These are phyloP conservation scores for Dastarcus helophoroides DNA, from an alignment of 2,888 invertebrate genomes.

Conservation along the genomic window DNA sequence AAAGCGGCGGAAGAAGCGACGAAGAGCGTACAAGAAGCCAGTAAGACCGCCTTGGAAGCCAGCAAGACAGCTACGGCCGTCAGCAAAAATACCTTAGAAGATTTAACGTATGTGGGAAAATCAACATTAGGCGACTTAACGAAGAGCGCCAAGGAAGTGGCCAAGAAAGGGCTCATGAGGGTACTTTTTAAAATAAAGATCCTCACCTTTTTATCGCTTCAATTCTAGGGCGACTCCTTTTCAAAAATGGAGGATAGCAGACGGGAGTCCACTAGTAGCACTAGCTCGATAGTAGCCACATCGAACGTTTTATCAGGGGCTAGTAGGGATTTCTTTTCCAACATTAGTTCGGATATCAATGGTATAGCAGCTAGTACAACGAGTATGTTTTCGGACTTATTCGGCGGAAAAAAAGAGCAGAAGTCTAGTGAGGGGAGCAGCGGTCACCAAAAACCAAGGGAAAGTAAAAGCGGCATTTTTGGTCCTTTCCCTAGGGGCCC, in stretches of 20 bases:
- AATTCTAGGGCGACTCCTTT: slow-evolving; percentile 30
- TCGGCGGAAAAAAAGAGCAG: slow-evolving; percentile 54
- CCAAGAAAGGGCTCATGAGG: slow-evolving; percentile 76
- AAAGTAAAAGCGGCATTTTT: slow-evolving; percentile 46
- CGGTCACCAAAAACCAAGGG: slow-evolving; percentile 32
- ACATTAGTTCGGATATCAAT: slow-evolving; percentile 85
- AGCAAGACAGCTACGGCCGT: slow-evolving; percentile 81
- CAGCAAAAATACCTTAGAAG: slow-evolving; percentile 79
- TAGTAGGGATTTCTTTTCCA: slow-evolving; percentile 75
- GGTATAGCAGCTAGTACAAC: slow-evolving; percentile 87
- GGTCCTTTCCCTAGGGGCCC: slow-evolving; percentile 68
- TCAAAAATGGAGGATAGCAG: slow-evolving; percentile 22
- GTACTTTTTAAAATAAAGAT: slow-evolving; percentile 31
- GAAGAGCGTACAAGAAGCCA: slow-evolving; percentile 73
- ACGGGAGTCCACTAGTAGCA: slow-evolving; percentile 47
- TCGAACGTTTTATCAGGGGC: slow-evolving; percentile 48
- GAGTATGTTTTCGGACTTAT: slow-evolving; percentile 89
- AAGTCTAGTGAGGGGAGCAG: slow-evolving; percentile 23
- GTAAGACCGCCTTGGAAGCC: slow-evolving; percentile 73
- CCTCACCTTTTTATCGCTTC: background rate
- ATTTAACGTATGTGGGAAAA: slow-evolving; percentile 81
- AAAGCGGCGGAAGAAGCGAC: slow-evolving; percentile 75
- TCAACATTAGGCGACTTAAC: slow-evolving; percentile 82
- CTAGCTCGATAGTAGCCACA: slow-evolving; percentile 52
- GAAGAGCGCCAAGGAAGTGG: slow-evolving; percentile 82